phyloP scores from a whole-genome alignment of 1,140 invertebrate species.

The Orussus abietinus region DNA sequence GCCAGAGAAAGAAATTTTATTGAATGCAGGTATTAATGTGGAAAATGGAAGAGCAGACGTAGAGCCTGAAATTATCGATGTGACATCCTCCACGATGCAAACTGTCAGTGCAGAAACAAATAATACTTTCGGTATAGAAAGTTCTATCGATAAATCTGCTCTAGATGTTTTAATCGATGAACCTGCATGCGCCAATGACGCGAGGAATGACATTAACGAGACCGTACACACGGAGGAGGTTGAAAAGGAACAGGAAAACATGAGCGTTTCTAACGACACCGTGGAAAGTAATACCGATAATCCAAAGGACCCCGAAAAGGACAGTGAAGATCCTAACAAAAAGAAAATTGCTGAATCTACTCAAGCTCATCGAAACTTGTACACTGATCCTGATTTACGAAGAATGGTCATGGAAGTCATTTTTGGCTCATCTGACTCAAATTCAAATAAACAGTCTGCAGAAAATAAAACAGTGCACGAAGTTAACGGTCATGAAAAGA shows the following conservation, averaged over 20 bases:
- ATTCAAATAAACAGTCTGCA: conserved; percentile 9
- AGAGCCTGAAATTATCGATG: conserved; percentile 17
- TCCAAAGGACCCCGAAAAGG: not conserved
- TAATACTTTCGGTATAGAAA: not conserved
- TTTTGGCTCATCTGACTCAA: conserved; percentile 24
- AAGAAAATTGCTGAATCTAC: conserved; percentile 4
- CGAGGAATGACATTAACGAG: not conserved
- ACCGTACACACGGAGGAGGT: conserved; percentile 3
- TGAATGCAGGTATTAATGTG: conserved; percentile 3
- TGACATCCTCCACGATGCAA: not conserved
- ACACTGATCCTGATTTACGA: conserved; percentile 26
- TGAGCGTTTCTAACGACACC: not conserved
- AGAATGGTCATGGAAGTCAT: conserved; percentile 41
- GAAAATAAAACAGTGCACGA: too few relatives aligned
- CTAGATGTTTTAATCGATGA: too few relatives aligned
- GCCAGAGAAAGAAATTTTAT: conserved; percentile 17
- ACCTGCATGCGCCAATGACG: not conserved
- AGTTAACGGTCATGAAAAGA: too few relatives aligned
- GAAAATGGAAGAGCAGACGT: not conserved
- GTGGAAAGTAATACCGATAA: not conserved
- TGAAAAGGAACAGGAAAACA: not conserved
- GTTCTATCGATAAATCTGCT: too few relatives aligned
- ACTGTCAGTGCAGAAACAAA: not conserved
- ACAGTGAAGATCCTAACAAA: conserved; percentile 1
- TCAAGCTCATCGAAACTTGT: conserved; percentile 7